Percentiles rank a stretch among this genome's conserved stretches.
Conservation (phyloP, 2,888 invertebrate genomes). For the Alcis repandata region DNA sequence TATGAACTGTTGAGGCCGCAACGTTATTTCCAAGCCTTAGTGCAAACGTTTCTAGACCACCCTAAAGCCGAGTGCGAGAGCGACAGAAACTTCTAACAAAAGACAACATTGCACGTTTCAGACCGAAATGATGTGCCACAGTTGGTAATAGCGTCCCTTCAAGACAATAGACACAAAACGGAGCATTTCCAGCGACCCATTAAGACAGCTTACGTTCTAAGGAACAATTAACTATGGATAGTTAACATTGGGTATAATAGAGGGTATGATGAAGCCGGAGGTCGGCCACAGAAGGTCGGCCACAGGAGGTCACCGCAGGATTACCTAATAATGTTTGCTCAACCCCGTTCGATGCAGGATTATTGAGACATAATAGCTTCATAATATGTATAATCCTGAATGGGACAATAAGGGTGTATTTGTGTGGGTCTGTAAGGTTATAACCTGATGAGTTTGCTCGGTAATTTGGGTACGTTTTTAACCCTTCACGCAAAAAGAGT, state of each 20-base stretch:
- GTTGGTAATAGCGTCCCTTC: not conserved
- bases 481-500: too few species aligned
- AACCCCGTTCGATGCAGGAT: conserved; percentile 8
- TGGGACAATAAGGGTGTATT: conserved; percentile 19
- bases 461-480: too few species aligned
- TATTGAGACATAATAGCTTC: conserved; percentile 28
- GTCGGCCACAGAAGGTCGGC: too few species aligned
- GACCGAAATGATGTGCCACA: not conserved
- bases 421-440: conserved; percentile 10
- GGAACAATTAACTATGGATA: conserved; percentile 8
- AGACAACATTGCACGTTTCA: not conserved
- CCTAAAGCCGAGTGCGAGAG: too few species aligned
- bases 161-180: not conserved
- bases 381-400: conserved; percentile 27
- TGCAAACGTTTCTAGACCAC: too few species aligned
- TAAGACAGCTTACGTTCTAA: not conserved
- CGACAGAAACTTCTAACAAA: not conserved
- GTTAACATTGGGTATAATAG: conserved; percentile 9
- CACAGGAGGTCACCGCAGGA: conserved; percentile 3
- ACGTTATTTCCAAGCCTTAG: too few species aligned
- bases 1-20: too few species aligned
- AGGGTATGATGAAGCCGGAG: conserved; percentile 9
- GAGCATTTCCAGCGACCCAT: not conserved
- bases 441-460: conserved; percentile 9
- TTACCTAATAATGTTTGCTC: conserved; percentile 21